Evolutionary conservation across 2,888 invertebrate genomes (phyloP), one percentile per base, ranked within the genome.

Genomic region (Lasius fuliginosus): DNA sequence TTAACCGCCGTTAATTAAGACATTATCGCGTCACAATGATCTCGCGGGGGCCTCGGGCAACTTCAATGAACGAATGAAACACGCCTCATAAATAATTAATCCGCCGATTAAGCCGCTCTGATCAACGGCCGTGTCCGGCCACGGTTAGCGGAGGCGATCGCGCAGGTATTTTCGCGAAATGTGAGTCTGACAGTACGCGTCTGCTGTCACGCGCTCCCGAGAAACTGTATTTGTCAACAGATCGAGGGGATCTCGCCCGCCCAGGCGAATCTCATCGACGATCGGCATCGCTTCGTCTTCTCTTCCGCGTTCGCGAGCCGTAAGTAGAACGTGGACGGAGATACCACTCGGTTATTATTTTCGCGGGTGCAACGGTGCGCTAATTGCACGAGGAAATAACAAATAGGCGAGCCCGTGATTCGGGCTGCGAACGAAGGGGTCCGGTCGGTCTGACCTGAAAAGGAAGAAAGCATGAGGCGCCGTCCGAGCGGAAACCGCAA

Each of bases 71-170:
- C 94, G 94, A 94, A 94, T 93, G 94, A 94, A 94, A 94, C 94
- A 94, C 92, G 94, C 94, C 94, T 95, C 94, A 95, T 95, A 94
- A 95, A 95, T 95, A 94, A 94, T 94, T 94, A 94, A 95, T 94
- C 93, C 92, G 87, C 87, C 89, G 90, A 88, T 90, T 86, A 90
- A 90, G 74, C 84, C 56, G 36, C 42, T 84, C 86, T 89, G 85
- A 84, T 89, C 84, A 83, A 23, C 64, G 86, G 42, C 71, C 73
- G 88, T 82, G 83, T 84, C 74, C 23, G 58, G 12, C 40, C 76
- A 46, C 60, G 82, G n/a, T 58, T 49, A 62, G 46, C 42, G 60
- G 27, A 23, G 46, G 12, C 53, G 53, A 60, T 73, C 64, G 64
- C 30, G 30, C 40, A 30, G n/a, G 74, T 75, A 58, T 23, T 23